Evolutionary conservation across 2,113 vertebrate species (phyloP).

Genomic region (Orientallactaga bullata): DNA sequence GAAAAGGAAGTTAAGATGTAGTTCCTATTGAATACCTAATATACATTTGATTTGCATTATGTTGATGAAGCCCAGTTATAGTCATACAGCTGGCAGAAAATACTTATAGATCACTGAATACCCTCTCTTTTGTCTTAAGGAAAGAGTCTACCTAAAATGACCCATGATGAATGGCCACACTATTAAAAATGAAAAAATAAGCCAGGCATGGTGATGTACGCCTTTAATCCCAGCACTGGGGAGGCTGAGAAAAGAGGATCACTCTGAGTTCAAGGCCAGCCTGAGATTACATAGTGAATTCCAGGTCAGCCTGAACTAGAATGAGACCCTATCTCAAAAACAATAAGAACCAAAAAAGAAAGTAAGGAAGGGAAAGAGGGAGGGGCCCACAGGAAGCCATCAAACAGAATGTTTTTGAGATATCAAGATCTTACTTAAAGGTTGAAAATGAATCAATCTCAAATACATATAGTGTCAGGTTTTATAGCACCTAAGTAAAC

Average conservation of each 20-base stretch:
- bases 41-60: neutral
- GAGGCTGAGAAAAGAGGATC: too few relatives aligned
- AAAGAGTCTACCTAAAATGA: slow-evolving; percentile 46
- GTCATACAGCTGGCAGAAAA: neutral
- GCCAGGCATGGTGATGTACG: too few relatives aligned
- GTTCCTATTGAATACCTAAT: neutral
- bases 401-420: slow-evolving; percentile 44
- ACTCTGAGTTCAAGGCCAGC: too few relatives aligned
- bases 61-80: neutral
- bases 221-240: too few relatives aligned
- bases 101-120: neutral
- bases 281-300: too few relatives aligned
- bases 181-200: neutral
- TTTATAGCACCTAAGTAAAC: slow-evolving; percentile 9
- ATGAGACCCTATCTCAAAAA: too few relatives aligned
- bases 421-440: neutral
- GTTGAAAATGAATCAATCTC: slow-evolving; percentile 44
- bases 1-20: neutral
- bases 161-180: neutral
- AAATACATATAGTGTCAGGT: neutral
- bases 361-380: too few relatives aligned
- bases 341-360: neutral
- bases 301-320: too few relatives aligned
- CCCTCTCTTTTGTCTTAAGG: slow-evolving; percentile 33
- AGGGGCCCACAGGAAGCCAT: neutral